A percentile compares a stretch with the other conserved stretches of the same genome.
These are phyloP conservation scores for Eufriesea mexicana DNA, from an alignment of 1,140 invertebrate genomes.

Conservation along the genomic window DNA sequence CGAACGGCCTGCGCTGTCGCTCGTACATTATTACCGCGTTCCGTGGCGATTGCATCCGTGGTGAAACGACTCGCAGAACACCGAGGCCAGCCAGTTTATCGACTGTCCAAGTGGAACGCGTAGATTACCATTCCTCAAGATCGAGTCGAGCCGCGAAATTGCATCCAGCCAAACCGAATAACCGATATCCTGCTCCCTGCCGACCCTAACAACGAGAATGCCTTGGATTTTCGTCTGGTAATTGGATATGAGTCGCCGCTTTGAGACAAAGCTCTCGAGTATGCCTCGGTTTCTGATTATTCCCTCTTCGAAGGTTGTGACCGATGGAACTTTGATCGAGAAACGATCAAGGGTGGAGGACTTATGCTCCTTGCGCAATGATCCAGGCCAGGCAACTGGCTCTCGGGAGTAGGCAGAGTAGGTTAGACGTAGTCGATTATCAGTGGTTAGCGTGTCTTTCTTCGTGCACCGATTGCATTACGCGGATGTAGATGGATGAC, in stretches of 20 bases:
- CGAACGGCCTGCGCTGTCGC: neutral
- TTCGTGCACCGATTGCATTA: neutral
- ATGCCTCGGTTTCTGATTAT: neutral
- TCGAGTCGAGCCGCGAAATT: constrained; percentile 55
- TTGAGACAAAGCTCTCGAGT: neutral
- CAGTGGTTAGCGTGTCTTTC: neutral
- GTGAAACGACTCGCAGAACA: constrained; percentile 1
- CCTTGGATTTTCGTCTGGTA: constrained; percentile 56
- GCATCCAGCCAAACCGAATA: constrained; percentile 42
- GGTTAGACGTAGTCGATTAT: neutral
- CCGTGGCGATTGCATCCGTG: constrained; percentile 4
- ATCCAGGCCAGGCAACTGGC: neutral
- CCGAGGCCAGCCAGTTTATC: constrained; percentile 42
- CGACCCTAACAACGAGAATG: constrained; percentile 20
- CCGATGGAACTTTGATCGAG: constrained; percentile 10
- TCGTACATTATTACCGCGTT: constrained; percentile 1
- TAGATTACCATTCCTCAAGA: constrained; percentile 60
- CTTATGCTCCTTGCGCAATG: neutral
- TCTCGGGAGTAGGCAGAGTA: too few species aligned
- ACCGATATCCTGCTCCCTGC: constrained; percentile 38
- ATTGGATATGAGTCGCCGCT: constrained; percentile 51
- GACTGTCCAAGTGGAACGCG: constrained; percentile 37
- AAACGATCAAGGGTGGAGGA: neutral
- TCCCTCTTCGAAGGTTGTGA: constrained; percentile 5
- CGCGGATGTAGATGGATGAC: neutral